Base-by-base conservation (phyloP, 2,888 invertebrate species). In the Eudasyphora cyanicolor region DNA sequence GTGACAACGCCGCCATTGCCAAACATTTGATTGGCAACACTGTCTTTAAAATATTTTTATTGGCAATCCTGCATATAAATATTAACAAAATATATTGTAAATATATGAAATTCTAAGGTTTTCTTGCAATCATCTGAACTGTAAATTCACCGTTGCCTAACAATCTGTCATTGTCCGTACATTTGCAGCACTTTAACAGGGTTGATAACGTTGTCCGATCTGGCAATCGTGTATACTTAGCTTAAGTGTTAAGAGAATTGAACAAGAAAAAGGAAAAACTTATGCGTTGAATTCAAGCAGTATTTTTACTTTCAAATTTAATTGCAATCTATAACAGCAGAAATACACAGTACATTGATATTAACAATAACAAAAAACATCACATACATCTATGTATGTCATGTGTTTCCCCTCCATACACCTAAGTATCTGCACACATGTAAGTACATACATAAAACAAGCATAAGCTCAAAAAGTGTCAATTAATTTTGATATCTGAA, bases 261-360 rank as follows among this genome's bases (percentile, higher is more conserved):
- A 57, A 57, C 57, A 57, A 57, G 24, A 17, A 35, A 35, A 21
- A 64, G 64, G 32, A 45, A 2, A n/a, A 45, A 45, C 32, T 32
- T 12, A 70, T 83, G 70, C 62, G 82, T 75, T 71, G 81, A 74
- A 73, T 81, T 82, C 67, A 60, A 71, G 29, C 35, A n/a, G n/a
- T n/a, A 67, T 79, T 70, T 78, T 83, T 79, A 73, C 84, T 86
- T 86, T 85, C 82, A 83, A 86, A 85, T 85, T 85, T 85, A 85
- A 86, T 86, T 85, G 83, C 83, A 83, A 83, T 71, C 38, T 73
- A 82, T 83, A 82, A 83, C 78, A 83, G 62, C 75, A 64, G 70
- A 67, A 69, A 79, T 14, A n/a, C n/a, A 51, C 69, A 73, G 32
- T 38, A 38, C 38, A 38, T n/a, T n/a, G n/a, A n/a, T 62, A 51